A percentile compares a stretch with the other conserved stretches of the same genome.
Conservation (phyloP, 2,113 vertebrate species). For the Picathartes gymnocephalus region DNA sequence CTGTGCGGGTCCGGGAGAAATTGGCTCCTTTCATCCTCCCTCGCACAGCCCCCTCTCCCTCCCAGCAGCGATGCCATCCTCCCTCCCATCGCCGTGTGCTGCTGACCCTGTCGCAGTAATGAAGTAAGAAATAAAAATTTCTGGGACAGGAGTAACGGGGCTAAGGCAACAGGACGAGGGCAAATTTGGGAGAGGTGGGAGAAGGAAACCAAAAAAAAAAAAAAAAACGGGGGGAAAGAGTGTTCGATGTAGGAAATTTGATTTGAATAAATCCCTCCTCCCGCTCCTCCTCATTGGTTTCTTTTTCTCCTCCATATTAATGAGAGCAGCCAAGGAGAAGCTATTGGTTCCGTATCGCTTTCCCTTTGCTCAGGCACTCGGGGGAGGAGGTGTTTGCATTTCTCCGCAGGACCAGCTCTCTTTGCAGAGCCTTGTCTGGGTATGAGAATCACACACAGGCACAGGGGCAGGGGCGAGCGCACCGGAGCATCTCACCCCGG, state of each 20-base stretch:
- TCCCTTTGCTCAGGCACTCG: neutral
- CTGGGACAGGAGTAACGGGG: neutral
- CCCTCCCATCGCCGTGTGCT: neutral
- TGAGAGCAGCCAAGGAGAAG: neutral
- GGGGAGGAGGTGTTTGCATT: slow-evolving; percentile 46
- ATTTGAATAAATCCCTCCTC: slow-evolving; percentile 49
- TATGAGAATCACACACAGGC: neutral
- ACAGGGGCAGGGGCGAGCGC: neutral
- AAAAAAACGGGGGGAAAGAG: rapidly evolving
- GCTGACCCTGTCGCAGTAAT: neutral
- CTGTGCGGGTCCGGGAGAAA: neutral
- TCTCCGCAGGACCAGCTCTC: slow-evolving; percentile 54
- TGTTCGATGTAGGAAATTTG: neutral
- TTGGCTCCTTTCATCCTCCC: neutral
- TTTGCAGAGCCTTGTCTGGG: slow-evolving; percentile 60
- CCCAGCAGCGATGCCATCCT: neutral
- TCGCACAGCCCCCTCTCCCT: neutral
- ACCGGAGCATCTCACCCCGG: neutral
- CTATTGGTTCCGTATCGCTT: neutral
- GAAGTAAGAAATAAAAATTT: neutral
- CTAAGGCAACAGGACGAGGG: neutral
- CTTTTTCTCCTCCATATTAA: neutral
- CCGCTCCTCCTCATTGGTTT: slow-evolving; percentile 11
- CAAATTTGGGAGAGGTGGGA: neutral
- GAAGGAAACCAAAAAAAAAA: neutral